phyloP scores from a whole-genome alignment of 2,797 vertebrate species.

The Rhinoraja longicauda region DNA sequence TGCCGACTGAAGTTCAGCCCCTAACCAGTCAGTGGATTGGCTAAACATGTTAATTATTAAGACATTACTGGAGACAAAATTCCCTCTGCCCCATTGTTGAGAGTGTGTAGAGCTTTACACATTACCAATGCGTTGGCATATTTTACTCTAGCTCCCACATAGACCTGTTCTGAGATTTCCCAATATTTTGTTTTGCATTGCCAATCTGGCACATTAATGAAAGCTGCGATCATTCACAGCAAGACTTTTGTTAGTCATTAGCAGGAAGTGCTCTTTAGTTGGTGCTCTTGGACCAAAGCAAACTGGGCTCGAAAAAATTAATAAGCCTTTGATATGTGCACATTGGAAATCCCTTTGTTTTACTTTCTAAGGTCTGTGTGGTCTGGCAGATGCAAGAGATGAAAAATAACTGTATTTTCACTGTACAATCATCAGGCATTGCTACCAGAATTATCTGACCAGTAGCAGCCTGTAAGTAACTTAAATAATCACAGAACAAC shows the following conservation, averaged over 20 bases:
- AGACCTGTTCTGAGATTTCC: not conserved
- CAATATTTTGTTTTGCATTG: not conserved
- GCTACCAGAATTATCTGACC: no score
- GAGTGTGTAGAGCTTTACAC: not conserved
- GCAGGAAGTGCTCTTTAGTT: not conserved
- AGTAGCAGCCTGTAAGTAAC: not conserved
- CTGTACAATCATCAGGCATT: not conserved
- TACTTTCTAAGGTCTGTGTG: not conserved
- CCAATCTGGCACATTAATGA: not conserved
- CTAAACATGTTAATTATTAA: slow-evolving; percentile 2
- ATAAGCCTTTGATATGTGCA: slow-evolving; percentile 12
- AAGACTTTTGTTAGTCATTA: slow-evolving; percentile 17
- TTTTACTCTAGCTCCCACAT: slow-evolving; percentile 4
- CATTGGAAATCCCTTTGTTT: slow-evolving; percentile 13
- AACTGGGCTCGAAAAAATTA: not conserved
- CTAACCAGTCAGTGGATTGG: not conserved
- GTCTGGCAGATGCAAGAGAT: not conserved
- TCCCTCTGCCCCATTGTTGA: not conserved
- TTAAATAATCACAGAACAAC: not conserved
- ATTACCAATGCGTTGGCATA: not conserved
- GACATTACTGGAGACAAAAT: not conserved
- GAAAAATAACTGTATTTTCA: slow-evolving; percentile 32
- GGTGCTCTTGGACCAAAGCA: not conserved
- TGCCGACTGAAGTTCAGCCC: not conserved
- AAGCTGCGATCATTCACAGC: not conserved